phyloP scores from a whole-genome alignment of 2,888 invertebrate species.

The Tipula helvola region DNA sequence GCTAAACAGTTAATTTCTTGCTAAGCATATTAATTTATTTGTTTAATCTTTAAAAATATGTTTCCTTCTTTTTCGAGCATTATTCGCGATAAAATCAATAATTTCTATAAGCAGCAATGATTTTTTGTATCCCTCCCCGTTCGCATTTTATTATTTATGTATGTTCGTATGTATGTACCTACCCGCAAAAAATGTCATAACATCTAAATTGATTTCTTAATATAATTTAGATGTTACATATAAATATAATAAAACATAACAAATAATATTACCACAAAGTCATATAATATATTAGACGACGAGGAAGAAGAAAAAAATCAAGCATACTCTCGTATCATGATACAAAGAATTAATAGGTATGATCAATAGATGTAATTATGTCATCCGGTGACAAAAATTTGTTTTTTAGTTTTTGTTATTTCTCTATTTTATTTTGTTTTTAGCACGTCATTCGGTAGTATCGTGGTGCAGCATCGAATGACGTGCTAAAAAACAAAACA shows the following conservation, averaged over 20 bases:
- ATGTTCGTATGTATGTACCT: neutral
- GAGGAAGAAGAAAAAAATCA: neutral
- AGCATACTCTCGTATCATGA: neutral
- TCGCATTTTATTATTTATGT: neutral
- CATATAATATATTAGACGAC: neutral
- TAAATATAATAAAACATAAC: neutral
- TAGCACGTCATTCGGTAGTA: no score
- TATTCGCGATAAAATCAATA: neutral
- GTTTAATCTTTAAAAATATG: neutral
- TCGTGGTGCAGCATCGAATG: no score
- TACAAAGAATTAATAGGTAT: no score
- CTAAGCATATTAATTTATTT: neutral
- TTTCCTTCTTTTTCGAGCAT: neutral
- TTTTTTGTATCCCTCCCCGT: neutral
- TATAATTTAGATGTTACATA: neutral
- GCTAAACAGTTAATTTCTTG: neutral
- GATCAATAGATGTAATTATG: no score
- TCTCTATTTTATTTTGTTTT: no score
- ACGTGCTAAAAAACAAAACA: no score
- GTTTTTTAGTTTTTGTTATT: no score
- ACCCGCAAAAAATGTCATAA: neutral
- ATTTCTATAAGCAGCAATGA: neutral
- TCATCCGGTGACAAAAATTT: no score
- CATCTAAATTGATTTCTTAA: slow-evolving; percentile 4
- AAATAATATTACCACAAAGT: neutral